These are phyloP conservation scores for Ondatra zibethicus DNA, from an alignment of 2,113 vertebrate species.

Conservation along the genomic window DNA sequence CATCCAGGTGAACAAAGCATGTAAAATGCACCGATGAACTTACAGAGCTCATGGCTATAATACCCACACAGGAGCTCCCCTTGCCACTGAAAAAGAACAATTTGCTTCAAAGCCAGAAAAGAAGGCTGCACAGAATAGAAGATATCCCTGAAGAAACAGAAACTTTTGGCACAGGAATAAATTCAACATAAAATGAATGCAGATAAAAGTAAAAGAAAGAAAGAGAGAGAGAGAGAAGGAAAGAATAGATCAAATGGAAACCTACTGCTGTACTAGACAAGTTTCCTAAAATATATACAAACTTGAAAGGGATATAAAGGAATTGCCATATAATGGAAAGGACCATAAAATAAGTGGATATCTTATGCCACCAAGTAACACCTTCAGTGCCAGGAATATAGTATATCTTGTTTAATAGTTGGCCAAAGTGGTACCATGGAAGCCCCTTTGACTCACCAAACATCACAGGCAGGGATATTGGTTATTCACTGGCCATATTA, in stretches of 20 bases:
- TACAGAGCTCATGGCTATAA: background rate
- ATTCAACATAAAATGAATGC: background rate
- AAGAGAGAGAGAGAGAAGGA: too few species aligned
- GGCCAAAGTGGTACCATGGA: background rate
- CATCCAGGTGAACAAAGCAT: background rate
- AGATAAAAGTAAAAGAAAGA: background rate
- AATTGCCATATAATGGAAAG: background rate
- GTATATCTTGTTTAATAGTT: background rate
- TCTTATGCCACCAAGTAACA: background rate
- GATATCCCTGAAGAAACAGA: background rate
- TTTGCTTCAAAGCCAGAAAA: background rate
- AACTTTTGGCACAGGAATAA: background rate
- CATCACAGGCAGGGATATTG: background rate
- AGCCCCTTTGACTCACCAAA: background rate
- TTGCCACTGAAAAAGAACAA: background rate
- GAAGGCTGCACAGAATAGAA: background rate
- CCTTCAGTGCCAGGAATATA: background rate
- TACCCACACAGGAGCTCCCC: background rate
- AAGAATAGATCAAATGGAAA: background rate
- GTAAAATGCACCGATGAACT: accelerated
- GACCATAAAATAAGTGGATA: background rate
- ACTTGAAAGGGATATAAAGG: background rate
- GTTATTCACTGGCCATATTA: background rate
- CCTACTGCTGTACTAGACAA: background rate
- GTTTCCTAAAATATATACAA: background rate